Evolutionary conservation across 92 coral and sea anemone species (phyloP).

Genomic region (Zoanthus solanderi): DNA sequence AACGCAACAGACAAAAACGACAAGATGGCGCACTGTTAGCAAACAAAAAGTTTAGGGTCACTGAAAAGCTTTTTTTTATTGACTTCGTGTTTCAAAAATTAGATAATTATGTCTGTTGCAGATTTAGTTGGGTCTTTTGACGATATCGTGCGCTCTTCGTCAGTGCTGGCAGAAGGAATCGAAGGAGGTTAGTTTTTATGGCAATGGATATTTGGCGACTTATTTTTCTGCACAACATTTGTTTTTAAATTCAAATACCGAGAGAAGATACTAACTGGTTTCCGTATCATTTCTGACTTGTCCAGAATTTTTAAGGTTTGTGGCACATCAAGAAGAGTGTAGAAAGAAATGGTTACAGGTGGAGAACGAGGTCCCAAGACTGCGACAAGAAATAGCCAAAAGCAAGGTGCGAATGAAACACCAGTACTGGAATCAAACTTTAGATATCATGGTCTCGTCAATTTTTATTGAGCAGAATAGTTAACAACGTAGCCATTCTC

Average conservation of each 20-base stretch:
- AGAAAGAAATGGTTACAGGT: constrained; percentile 92
- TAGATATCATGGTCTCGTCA: neutral
- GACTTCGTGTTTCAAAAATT: neutral
- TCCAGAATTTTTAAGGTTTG: constrained; percentile 91
- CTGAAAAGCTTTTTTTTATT: constrained; percentile 15
- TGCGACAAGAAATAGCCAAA: constrained; percentile 87
- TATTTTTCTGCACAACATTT: neutral
- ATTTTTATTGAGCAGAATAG: neutral
- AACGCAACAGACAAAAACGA: constrained; percentile 73
- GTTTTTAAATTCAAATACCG: neutral
- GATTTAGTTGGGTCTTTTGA: constrained; percentile 92
- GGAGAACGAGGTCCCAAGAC: constrained; percentile 73
- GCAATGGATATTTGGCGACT: constrained; percentile 9
- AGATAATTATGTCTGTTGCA: constrained; percentile 77
- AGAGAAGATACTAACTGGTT: neutral
- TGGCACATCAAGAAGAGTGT: constrained; percentile 96
- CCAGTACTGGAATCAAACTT: neutral
- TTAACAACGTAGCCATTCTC: neutral
- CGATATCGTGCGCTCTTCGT: constrained; percentile 91
- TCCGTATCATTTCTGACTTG: constrained; percentile 1
- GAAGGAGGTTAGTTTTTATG: constrained; percentile 84
- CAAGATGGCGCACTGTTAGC: constrained; percentile 63
- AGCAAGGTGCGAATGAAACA: constrained; percentile 68
- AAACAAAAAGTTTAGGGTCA: neutral
- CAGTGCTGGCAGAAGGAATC: constrained; percentile 93